phyloP scores from a whole-genome alignment of 1,140 invertebrate genomes.

The Brachionus rotundiformis region DNA sequence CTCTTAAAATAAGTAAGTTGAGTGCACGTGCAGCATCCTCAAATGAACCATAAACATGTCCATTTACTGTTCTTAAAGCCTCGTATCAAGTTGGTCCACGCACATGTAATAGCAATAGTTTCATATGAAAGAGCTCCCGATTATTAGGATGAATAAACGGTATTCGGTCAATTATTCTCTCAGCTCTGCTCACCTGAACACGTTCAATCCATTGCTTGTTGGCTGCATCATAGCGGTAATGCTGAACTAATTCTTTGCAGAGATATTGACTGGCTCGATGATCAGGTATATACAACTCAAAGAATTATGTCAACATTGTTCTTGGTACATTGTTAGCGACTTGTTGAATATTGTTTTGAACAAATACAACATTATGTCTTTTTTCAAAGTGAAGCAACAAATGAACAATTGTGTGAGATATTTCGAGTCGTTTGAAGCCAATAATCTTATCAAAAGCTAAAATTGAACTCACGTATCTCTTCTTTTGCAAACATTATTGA shows the following conservation, averaged over 20 bases:
- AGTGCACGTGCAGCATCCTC: background rate
- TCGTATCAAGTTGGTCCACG: background rate
- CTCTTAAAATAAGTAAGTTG: background rate
- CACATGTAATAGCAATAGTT: background rate
- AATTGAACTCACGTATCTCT: background rate
- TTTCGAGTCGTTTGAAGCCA: background rate
- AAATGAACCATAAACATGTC: background rate
- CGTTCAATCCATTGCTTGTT: background rate
- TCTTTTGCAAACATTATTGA: background rate
- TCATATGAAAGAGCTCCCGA: too few relatives aligned
- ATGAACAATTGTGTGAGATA: background rate
- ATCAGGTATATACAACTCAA: background rate
- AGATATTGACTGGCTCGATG: too few relatives aligned
- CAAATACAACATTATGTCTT: background rate
- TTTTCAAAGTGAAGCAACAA: background rate
- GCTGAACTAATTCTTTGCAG: too few relatives aligned
- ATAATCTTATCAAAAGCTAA: background rate
- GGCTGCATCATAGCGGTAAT: too few relatives aligned
- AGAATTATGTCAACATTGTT: background rate
- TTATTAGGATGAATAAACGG: too few relatives aligned
- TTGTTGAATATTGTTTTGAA: too few relatives aligned
- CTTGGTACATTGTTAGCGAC: background rate
- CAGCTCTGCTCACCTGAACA: too few relatives aligned
- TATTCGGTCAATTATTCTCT: too few relatives aligned
- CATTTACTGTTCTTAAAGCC: background rate